Evolutionary conservation across 2,888 invertebrate species (phyloP), one percentile per base, ranked within the genome.

Genomic region (Meghimatium bilineatum): DNA sequence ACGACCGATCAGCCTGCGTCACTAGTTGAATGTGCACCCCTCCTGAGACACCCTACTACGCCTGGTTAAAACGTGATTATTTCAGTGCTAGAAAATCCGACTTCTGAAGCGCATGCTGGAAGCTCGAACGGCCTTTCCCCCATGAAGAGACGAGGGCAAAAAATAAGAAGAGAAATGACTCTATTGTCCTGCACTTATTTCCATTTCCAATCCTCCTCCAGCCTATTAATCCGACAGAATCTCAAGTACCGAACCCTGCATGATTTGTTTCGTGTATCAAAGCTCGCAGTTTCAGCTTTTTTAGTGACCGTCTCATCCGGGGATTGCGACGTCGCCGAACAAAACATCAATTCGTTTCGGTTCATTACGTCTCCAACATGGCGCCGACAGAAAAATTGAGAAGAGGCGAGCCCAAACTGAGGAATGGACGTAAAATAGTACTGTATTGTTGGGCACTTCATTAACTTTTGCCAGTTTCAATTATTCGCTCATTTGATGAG

Each of bases 331-430:
- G 71, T 66, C 71, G 80, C 36, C 49, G 71, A 82, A 82, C 82
- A 82, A 82, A 77, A 77, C 82, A 38, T 29, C 82, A 82, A 82
- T 82, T 82, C 82, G 82, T 77, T 71, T 67, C 77, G 82, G 75
- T 82, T 82, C 82, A 82, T 82, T 82, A 82, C 69, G 34, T 56
- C 77, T 69, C 82, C 82, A 77, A 75, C 56, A 71, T 82, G 82
- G 82, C 82, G 82, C 82, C 82, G 77, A 36, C 82, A 56, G 44
- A 80, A 80, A 76, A 78, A 63, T 78, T 60, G 38, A 36, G 49
- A 78, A 63, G 52, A 78, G 67, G 29, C 78, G 44, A 78, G 56
- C 29, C 67, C 44, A 78, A 78, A 78, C 63, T 67, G 78, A 78
- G 56, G 78, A 66, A 66, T 78, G 36, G 78, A 29, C 67, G 78